phyloP scores from a whole-genome alignment of 2,888 invertebrate genomes.

The Selenia dentaria region DNA sequence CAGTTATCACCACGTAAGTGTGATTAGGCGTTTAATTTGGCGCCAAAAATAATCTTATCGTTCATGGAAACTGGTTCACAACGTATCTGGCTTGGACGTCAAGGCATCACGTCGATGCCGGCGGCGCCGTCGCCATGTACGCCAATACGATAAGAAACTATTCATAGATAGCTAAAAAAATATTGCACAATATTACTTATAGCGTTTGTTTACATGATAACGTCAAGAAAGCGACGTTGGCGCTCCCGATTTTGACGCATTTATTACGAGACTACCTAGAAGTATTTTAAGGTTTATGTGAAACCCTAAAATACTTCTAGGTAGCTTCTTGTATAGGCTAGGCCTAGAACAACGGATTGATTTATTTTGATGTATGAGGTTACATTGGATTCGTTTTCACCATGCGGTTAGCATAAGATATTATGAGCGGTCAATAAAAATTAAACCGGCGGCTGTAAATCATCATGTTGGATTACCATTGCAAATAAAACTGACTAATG shows the following conservation, averaged over 20 bases:
- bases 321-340: too few relatives aligned
- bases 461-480: too few relatives aligned
- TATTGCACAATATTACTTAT: constrained; percentile 43
- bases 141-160: constrained; percentile 44
- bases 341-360: too few relatives aligned
- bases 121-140: constrained; percentile 46
- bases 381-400: too few relatives aligned
- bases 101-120: constrained; percentile 31
- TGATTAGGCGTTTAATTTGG: constrained; percentile 36
- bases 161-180: constrained; percentile 48
- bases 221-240: constrained; percentile 1
- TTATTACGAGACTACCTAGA: too few relatives aligned
- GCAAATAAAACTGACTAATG: too few relatives aligned
- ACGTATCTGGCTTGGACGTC: constrained; percentile 44
- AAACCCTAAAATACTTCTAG: too few relatives aligned
- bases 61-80: constrained; percentile 62
- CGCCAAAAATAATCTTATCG: constrained; percentile 69
- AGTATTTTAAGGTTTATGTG: too few relatives aligned
- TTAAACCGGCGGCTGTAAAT: too few relatives aligned
- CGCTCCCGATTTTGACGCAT: constrained; percentile 9
- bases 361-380: too few relatives aligned
- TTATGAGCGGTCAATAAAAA: too few relatives aligned
- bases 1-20: constrained; percentile 1
- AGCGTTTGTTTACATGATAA: constrained; percentile 52
- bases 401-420: too few relatives aligned